Base-by-base conservation (phyloP, 2,888 invertebrate genomes). In the Polyommatus icarus region DNA sequence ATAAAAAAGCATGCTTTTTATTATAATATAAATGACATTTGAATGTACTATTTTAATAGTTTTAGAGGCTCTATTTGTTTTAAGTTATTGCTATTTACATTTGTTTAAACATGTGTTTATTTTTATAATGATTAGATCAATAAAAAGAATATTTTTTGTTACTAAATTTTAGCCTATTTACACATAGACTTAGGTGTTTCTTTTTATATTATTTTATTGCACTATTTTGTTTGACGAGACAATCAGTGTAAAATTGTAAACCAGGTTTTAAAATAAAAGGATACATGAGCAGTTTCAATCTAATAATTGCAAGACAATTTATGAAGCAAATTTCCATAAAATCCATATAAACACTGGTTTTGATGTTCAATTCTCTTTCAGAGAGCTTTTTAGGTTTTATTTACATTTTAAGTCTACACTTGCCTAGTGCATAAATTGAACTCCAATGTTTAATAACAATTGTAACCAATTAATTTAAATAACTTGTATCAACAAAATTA, bases 41-140 rank as follows among this genome's bases (percentile, higher is more conserved):
- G 78, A 78, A 83, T 82, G 83, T 84, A 84, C 87, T 86, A 85
- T 87, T 86, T 85, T 87, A 87, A 87, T 88, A 86, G 87, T 86
- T 85, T 88, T 88, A 85, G 90, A 91, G 91, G 90, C 90, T 92
- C 89, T 89, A 84, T 81, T 84, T 82, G 80, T 80, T 81, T 88
- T 89, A 88, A 89, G 87, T 91, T 91, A 91, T 92, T 91, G 89
- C 90, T 92, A 91, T 92, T 92, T 92, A 91, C 90, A 91, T 87
- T 91, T 91, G 91, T 92, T 91, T 91, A 87, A 83, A 78, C 83
- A 85, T 85, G 84, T 88, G 85, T 88, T 88, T 88, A 88, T 89
- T 88, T 88, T 87, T 85, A 85, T 84, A 86, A 84, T 82, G 83
- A 85, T 85, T 84, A 85, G 82, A 80, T 82, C 84, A 84, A 84